Conservation (phyloP, 2,797 vertebrate species). For the Phataginus tricuspis region DNA sequence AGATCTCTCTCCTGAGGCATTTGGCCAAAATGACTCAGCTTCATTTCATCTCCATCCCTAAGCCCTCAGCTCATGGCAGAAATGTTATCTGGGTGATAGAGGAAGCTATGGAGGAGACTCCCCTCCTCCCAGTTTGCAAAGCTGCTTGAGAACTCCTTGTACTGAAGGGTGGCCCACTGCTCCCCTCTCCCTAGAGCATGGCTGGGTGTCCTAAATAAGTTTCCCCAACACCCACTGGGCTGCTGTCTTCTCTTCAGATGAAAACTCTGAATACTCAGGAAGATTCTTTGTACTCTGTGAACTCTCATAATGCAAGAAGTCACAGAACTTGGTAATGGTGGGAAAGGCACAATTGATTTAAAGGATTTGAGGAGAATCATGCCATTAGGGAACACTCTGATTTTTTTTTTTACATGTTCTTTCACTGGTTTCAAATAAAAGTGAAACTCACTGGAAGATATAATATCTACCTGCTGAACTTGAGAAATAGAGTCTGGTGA, state of each 20-base stretch:
- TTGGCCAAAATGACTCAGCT: not conserved
- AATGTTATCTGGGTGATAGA: not conserved
- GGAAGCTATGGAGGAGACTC: not conserved
- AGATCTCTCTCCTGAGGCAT: conserved; percentile 10
- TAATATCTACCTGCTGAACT: conserved; percentile 32
- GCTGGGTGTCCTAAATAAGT: not conserved
- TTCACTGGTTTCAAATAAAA: conserved; percentile 66
- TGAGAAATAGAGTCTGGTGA: conserved; percentile 51
- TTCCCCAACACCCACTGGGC: not conserved
- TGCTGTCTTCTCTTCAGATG: conserved; percentile 4
- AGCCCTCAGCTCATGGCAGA: not conserved
- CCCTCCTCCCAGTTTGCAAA: conserved; percentile 38
- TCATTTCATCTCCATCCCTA: not conserved
- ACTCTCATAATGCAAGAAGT: conserved; percentile 33
- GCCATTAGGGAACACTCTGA: not conserved
- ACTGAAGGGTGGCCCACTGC: not conserved
- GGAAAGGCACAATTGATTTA: conserved; percentile 44
- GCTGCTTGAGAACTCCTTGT: conserved; percentile 26
- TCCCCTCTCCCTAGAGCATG: not conserved
- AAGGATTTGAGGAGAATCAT: conserved; percentile 51
- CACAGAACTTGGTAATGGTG: conserved; percentile 35
- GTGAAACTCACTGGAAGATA: conserved; percentile 58
- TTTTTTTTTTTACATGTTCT: conserved; percentile 32
- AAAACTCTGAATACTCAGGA: conserved; percentile 37
- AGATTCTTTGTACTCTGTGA: conserved; percentile 10